These are phyloP conservation scores for Crossoptilon crossoptilon DNA, from an alignment of 2,797 vertebrate genomes.

Conservation along the genomic window DNA sequence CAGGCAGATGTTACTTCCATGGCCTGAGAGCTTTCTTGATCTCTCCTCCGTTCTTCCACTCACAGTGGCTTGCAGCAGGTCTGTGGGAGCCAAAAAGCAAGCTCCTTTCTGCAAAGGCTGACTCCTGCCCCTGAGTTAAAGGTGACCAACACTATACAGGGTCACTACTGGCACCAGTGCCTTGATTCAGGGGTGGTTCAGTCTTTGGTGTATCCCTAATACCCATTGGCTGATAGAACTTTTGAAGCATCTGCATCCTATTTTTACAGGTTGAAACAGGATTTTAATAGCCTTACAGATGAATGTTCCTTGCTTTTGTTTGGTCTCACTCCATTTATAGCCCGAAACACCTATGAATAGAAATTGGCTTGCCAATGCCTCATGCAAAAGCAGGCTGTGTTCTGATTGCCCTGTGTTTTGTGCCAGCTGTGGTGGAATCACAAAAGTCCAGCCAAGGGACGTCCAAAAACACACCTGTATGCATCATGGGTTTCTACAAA, in stretches of 20 bases:
- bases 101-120: neutral
- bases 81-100: neutral
- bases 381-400: fast-evolving
- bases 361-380: neutral
- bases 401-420: neutral
- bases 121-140: neutral
- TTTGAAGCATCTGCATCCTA: neutral
- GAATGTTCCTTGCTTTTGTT: neutral
- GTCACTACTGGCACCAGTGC: neutral
- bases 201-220: neutral
- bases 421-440: neutral
- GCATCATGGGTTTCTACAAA: neutral
- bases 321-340: neutral
- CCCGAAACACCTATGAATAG: neutral
- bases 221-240: neutral
- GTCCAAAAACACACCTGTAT: neutral
- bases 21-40: neutral
- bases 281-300: neutral
- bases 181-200: neutral
- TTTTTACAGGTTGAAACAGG: neutral
- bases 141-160: neutral
- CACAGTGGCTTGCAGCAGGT: neutral
- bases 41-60: neutral
- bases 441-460: neutral
- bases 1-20: neutral